phyloP scores from a whole-genome alignment of 1,140 invertebrate genomes.

The Caerostris extrusa region DNA sequence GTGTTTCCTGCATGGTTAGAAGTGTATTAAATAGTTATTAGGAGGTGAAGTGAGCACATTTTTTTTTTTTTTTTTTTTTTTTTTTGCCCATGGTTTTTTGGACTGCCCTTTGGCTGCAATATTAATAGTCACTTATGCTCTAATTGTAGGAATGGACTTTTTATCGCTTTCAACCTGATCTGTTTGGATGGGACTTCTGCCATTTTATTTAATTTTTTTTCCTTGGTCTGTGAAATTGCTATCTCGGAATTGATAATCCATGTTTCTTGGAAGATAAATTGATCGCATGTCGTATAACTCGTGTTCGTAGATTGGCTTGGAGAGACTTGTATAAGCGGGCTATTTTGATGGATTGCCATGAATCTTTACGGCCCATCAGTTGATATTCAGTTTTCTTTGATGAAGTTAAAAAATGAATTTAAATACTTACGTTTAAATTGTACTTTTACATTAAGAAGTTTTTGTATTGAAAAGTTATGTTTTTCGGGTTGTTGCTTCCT shows the following conservation, averaged over 20 bases:
- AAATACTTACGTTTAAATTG: too few relatives aligned
- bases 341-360: too few relatives aligned
- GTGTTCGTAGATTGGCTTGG: too few relatives aligned
- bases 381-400: too few relatives aligned
- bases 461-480: too few relatives aligned
- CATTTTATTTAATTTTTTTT: conserved; percentile 14
- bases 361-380: too few relatives aligned
- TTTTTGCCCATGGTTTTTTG: not conserved
- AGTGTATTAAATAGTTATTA: conserved; percentile 77
- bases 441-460: too few relatives aligned
- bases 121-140: conserved; percentile 66
- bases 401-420: too few relatives aligned
- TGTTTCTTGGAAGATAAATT: not conserved
- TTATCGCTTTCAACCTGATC: conserved; percentile 4
- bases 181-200: not conserved
- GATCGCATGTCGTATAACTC: too few relatives aligned
- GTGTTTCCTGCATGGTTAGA: conserved; percentile 65
- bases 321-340: too few relatives aligned
- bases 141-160: conserved; percentile 44
- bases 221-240: not conserved
- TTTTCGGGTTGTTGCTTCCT: too few relatives aligned
- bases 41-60: conserved; percentile 23
- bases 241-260: not conserved
- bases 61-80: too few relatives aligned
- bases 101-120: conserved; percentile 18